These are phyloP conservation scores for Oscheius sp. DNA, from an alignment of 2,888 invertebrate genomes.

Conservation along the genomic window DNA sequence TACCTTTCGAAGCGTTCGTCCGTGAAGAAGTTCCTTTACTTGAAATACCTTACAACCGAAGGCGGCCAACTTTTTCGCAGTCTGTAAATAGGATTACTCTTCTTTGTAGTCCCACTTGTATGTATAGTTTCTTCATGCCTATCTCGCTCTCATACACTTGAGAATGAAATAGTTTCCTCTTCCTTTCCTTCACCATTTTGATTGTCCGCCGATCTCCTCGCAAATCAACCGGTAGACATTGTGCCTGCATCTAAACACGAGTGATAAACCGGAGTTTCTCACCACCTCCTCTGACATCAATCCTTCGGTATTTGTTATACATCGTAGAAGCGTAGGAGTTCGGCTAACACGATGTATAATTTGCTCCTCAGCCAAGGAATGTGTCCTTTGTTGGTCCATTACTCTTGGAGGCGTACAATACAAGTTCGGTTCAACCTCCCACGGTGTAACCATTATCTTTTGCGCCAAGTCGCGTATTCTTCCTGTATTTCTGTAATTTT, in stretches of 20 bases:
- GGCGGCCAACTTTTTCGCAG: slow-evolving; percentile 76
- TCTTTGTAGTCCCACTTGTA: slow-evolving; percentile 69
- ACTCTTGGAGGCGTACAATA: slow-evolving; percentile 66
- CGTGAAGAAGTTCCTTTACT: slow-evolving; percentile 77
- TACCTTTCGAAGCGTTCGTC: slow-evolving; percentile 77
- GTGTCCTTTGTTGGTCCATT: slow-evolving; percentile 39
- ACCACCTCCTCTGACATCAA: slow-evolving; percentile 72
- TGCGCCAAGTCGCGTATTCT: slow-evolving; percentile 67
- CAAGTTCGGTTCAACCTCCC: slow-evolving; percentile 66
- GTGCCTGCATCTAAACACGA: slow-evolving; percentile 71
- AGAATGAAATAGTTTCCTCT: slow-evolving; percentile 77
- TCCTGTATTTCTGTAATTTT: slow-evolving; percentile 39
- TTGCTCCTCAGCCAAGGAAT: slow-evolving; percentile 45
- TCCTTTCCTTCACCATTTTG: slow-evolving; percentile 77
- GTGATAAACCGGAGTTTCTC: neutral
- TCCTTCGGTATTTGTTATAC: slow-evolving; percentile 70
- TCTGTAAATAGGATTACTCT: slow-evolving; percentile 69
- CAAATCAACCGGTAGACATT: slow-evolving; percentile 76
- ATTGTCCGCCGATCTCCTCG: slow-evolving; percentile 76
- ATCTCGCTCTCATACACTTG: slow-evolving; percentile 77
- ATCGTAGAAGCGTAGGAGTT: slow-evolving; percentile 55
- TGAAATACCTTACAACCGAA: slow-evolving; percentile 77
- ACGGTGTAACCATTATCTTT: slow-evolving; percentile 70
- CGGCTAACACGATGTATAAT: slow-evolving; percentile 33
- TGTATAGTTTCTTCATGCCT: slow-evolving; percentile 77